A percentile compares a stretch with the other conserved stretches of the same genome.
Conservation (phyloP, 2,888 invertebrate genomes). For the Pyralis farinalis region DNA sequence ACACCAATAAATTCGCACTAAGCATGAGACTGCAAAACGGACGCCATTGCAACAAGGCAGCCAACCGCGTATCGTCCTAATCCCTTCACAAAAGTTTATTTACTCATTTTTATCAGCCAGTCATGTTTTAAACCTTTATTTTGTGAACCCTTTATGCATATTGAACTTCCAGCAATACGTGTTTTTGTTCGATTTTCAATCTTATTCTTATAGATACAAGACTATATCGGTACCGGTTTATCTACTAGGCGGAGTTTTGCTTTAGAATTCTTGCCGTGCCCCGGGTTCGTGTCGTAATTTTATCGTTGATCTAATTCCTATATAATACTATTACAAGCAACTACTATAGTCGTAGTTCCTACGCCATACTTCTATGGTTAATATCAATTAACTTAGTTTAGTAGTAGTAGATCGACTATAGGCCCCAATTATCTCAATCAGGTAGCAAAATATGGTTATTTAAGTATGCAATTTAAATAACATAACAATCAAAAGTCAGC, state of each 20-base stretch:
- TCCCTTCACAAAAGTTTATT: conserved; percentile 56
- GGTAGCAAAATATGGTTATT: too few species aligned
- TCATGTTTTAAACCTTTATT: conserved; percentile 46
- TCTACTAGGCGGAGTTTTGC: conserved; percentile 22
- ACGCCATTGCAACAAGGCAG: conserved; percentile 47
- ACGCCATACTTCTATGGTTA: too few species aligned
- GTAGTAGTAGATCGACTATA: too few species aligned
- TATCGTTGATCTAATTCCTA: conserved; percentile 25
- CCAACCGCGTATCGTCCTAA: conserved; percentile 61
- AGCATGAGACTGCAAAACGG: conserved; percentile 40
- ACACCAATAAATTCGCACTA: background rate
- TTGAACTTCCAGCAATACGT: conserved; percentile 19
- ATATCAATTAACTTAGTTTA: too few species aligned
- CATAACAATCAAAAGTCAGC: too few species aligned
- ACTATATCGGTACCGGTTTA: conserved; percentile 1
- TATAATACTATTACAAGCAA: conserved; percentile 12
- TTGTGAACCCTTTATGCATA: conserved; percentile 59
- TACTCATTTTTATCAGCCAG: conserved; percentile 45
- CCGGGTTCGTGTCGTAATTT: conserved; percentile 23
- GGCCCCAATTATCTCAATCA: too few species aligned
- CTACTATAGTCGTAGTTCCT: background rate
- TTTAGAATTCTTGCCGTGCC: conserved; percentile 26
- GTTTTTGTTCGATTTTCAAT: conserved; percentile 9
- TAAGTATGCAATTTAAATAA: too few species aligned
- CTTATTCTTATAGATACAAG: conserved; percentile 9